Evolutionary conservation across 2,888 invertebrate genomes (phyloP), one percentile per base, ranked within the genome.

Genomic region (Gibbula magus): DNA sequence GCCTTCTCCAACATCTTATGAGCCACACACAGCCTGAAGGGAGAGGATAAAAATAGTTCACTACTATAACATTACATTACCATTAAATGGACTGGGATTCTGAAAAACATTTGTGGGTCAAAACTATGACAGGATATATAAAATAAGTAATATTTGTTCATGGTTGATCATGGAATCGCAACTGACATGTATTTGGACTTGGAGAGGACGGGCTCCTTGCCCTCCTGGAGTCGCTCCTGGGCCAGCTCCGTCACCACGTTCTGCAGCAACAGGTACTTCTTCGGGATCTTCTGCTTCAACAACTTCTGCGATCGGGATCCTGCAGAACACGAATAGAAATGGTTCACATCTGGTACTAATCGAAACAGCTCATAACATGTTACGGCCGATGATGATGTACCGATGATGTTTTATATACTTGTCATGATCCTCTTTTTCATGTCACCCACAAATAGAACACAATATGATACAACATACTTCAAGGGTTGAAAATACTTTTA

Each of bases 241-340:
- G 97, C 96, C 79, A 98, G 94, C 80, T 96, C 95, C 84, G 95
- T 95, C 2, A 98, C 96, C 32, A 98, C 97, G 91, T 99, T 98
- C 93, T 99, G 98, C 77, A 99, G 93, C 0, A 97, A 97, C 74
- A 99, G 94, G 93, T 99, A 99, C 54, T 97, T 97, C 0, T 98
- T 98, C 0, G 99, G 99, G 5, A 99, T 97, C 90, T 96, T 96
- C 93, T 99, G 99, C 87, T 98, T 96, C 35, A 99, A 79, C 4
- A 99, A 92, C 0, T 97, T 94, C 91, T 89, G 88, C 35, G 97
- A 97, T 51, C 77, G 74, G 0, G 84, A 84, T 51, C 79, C 85
- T 79, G 75, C 13, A n/a, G 13, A 1, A 22, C 20, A 20, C 7
- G 4, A 4, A 54, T 2, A 4, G n/a, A 54, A 54, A 22, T n/a